A percentile compares a stretch with the other conserved stretches of the same genome.
These are phyloP conservation scores for Tyrannus savana DNA, from an alignment of 2,113 vertebrate genomes.

Conservation along the genomic window DNA sequence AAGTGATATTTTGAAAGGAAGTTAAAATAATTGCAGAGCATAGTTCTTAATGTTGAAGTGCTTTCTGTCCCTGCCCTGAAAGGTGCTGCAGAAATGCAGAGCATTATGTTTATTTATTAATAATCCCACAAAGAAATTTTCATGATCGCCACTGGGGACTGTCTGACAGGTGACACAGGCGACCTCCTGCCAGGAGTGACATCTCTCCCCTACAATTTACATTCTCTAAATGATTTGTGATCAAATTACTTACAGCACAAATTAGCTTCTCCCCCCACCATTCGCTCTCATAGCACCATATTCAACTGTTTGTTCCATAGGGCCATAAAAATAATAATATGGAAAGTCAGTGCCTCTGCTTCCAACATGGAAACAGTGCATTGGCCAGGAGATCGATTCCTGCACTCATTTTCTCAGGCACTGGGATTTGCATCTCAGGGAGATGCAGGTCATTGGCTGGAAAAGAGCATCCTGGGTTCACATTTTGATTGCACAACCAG, in stretches of 20 bases:
- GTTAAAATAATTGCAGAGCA: neutral
- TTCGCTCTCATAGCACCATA: neutral
- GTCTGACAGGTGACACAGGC: constrained; percentile 59
- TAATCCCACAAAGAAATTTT: constrained; percentile 48
- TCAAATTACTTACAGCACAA: constrained; percentile 58
- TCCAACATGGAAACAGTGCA: neutral
- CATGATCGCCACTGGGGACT: constrained; percentile 46
- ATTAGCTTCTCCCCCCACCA: constrained; percentile 1
- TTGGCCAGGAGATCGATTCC: constrained; percentile 14
- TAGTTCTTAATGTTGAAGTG: neutral
- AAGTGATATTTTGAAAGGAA: neutral
- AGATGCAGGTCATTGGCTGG: constrained; percentile 34
- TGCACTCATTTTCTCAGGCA: constrained; percentile 33
- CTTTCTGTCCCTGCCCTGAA: neutral
- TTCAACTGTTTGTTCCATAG: constrained; percentile 33
- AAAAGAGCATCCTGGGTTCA: constrained; percentile 13
- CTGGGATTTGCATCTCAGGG: constrained; percentile 31
- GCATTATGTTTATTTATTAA: constrained; percentile 66
- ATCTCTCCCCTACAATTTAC: constrained; percentile 62
- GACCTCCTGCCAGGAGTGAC: constrained; percentile 63
- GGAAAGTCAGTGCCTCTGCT: constrained; percentile 31
- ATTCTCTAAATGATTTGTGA: constrained; percentile 58
- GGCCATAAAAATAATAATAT: constrained; percentile 45
- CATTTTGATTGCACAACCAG: constrained; percentile 27
- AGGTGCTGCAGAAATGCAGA: constrained; percentile 32